Evolutionary conservation across 2,797 vertebrate genomes (phyloP).

Genomic region (Tolypeutes matacus): DNA sequence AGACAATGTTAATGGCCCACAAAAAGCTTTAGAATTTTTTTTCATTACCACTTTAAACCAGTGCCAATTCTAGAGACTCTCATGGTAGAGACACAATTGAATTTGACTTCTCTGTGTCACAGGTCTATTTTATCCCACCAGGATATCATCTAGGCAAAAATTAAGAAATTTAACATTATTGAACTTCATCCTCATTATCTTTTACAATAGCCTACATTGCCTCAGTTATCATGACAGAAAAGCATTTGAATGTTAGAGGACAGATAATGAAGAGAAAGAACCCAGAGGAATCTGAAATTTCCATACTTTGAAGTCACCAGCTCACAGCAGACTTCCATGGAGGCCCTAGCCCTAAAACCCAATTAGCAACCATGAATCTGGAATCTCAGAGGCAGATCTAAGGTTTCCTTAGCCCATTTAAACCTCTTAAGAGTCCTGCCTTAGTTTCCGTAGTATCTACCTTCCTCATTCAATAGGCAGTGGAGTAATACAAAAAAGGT

Average conservation of each 20-base stretch:
- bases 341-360: background rate
- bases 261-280: background rate
- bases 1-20: background rate
- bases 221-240: background rate
- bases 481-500: background rate
- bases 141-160: background rate
- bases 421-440: background rate
- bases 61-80: background rate
- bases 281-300: background rate
- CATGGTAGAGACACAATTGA: background rate
- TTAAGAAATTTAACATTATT: slow-evolving; percentile 39
- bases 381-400: background rate
- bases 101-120: background rate
- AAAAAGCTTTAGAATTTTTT: background rate
- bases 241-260: background rate
- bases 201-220: background rate
- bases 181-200: background rate
- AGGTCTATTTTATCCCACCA: background rate
- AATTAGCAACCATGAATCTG: background rate
- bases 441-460: background rate
- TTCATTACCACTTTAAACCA: background rate
- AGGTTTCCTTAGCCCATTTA: background rate
- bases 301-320: background rate
- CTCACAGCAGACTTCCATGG: background rate
- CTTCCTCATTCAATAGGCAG: background rate